Percentiles rank a stretch among this genome's conserved stretches.
These are phyloP conservation scores for Iselma pallidipennis DNA, from an alignment of 2,888 invertebrate genomes.

Conservation along the genomic window DNA sequence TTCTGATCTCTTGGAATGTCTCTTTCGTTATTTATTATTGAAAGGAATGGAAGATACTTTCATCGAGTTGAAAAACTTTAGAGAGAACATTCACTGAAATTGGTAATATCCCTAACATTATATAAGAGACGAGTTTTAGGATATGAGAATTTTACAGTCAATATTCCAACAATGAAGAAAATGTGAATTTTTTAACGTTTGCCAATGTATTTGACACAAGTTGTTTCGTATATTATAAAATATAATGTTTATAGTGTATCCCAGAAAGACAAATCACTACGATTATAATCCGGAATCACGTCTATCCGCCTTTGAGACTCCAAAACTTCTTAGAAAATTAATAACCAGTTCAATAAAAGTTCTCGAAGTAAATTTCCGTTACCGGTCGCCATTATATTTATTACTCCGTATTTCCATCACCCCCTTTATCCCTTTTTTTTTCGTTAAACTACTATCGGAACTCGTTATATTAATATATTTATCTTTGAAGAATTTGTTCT, in stretches of 20 bases:
- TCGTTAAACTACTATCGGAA: constrained; percentile 37
- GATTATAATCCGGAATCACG: constrained; percentile 29
- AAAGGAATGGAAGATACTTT: background rate
- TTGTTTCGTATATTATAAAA: background rate
- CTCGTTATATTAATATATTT: constrained; percentile 48
- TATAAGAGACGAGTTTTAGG: too few relatives aligned
- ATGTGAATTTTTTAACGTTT: background rate
- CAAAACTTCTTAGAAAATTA: constrained; percentile 39
- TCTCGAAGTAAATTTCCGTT: constrained; percentile 50
- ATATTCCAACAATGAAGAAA: background rate
- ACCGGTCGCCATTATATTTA: constrained; percentile 48
- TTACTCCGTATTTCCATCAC: constrained; percentile 30
- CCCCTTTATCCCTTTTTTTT: constrained; percentile 4
- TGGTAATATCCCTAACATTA: background rate
- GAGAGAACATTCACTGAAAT: background rate
- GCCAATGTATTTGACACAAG: too few relatives aligned
- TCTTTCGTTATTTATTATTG: background rate
- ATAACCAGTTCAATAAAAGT: constrained; percentile 51
- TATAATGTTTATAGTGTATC: background rate
- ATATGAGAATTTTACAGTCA: background rate
- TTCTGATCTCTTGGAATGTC: background rate
- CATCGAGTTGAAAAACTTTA: background rate
- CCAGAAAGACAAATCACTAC: constrained; percentile 16
- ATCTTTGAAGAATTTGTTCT: constrained; percentile 35
- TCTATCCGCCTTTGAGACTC: constrained; percentile 32